Conservation (phyloP, 2,113 vertebrate species). For the Melanerpes formicivorus region DNA sequence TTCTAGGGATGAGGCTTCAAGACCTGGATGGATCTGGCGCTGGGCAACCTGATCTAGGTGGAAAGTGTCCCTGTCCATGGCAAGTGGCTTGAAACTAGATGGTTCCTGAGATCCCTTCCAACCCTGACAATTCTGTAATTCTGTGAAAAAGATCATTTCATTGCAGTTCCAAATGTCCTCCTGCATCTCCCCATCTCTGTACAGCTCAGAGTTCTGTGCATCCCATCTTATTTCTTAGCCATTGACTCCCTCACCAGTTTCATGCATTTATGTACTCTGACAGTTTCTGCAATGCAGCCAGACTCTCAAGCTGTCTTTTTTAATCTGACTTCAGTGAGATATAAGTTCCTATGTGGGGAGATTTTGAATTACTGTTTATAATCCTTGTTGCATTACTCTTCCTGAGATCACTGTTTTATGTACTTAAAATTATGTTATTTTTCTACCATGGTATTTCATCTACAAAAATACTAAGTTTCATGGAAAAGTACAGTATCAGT, state of each 20-base stretch:
- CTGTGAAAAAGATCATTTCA: neutral
- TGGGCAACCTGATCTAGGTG: too few relatives aligned
- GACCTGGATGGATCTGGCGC: too few relatives aligned
- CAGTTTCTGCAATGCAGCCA: neutral
- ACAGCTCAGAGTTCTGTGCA: neutral
- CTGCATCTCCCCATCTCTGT: neutral
- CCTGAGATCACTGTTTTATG: neutral
- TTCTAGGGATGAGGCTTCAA: too few relatives aligned
- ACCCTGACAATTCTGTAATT: too few relatives aligned
- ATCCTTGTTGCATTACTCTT: neutral
- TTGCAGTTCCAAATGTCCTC: neutral
- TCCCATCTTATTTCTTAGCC: neutral
- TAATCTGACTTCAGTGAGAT: neutral
- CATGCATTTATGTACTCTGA: neutral
- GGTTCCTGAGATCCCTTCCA: too few relatives aligned
- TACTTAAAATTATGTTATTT: neutral
- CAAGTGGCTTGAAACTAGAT: too few relatives aligned
- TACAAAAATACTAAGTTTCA: neutral
- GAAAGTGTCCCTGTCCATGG: too few relatives aligned
- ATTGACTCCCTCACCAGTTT: rapidly evolving
- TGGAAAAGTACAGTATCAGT: neutral
- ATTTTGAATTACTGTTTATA: neutral
- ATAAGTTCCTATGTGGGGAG: rapidly evolving
- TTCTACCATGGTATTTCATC: neutral
- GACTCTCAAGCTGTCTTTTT: neutral